A percentile compares a stretch with the other conserved stretches of the same genome.
Evolutionary conservation across 2,888 invertebrate species (phyloP).

Genomic region (Trissolcus japonicus): DNA sequence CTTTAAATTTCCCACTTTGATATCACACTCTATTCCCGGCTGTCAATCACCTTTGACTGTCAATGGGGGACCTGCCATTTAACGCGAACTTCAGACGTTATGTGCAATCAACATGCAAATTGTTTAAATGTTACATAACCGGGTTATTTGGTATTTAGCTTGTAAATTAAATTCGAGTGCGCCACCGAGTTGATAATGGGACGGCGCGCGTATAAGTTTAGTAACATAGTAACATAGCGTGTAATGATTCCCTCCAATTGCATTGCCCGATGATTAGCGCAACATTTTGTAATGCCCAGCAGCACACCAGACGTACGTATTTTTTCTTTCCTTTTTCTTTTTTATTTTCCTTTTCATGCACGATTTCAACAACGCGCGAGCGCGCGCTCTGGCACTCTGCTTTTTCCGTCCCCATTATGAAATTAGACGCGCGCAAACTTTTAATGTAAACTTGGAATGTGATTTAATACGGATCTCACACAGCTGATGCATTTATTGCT

Average conservation of each 20-base stretch:
- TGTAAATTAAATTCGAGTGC: slow-evolving; percentile 26
- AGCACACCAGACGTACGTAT: slow-evolving; percentile 28
- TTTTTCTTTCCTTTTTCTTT: background rate
- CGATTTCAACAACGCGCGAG: slow-evolving; percentile 33
- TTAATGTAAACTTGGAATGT: slow-evolving; percentile 7
- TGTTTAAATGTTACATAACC: slow-evolving; percentile 18
- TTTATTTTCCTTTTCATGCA: slow-evolving; percentile 3
- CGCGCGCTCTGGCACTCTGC: too few relatives aligned
- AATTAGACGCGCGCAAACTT: slow-evolving; percentile 27
- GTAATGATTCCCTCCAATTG: slow-evolving; percentile 33
- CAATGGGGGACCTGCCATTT: background rate
- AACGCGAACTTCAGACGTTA: background rate
- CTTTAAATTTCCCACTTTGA: too few relatives aligned
- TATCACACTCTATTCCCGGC: background rate
- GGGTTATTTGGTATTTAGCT: slow-evolving; percentile 29
- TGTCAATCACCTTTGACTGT: background rate
- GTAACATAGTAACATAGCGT: slow-evolving; percentile 22
- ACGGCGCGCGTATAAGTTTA: slow-evolving; percentile 6
- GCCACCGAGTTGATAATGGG: background rate
- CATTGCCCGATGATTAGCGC: slow-evolving; percentile 34
- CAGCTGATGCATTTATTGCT: slow-evolving; percentile 7
- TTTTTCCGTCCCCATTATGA: slow-evolving; percentile 39
- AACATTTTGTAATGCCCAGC: slow-evolving; percentile 32
- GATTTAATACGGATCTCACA: slow-evolving; percentile 9
- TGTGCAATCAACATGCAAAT: slow-evolving; percentile 33